These are phyloP conservation scores for Drosophila lini DNA, from an alignment of 1,140 invertebrate species.

Conservation along the genomic window DNA sequence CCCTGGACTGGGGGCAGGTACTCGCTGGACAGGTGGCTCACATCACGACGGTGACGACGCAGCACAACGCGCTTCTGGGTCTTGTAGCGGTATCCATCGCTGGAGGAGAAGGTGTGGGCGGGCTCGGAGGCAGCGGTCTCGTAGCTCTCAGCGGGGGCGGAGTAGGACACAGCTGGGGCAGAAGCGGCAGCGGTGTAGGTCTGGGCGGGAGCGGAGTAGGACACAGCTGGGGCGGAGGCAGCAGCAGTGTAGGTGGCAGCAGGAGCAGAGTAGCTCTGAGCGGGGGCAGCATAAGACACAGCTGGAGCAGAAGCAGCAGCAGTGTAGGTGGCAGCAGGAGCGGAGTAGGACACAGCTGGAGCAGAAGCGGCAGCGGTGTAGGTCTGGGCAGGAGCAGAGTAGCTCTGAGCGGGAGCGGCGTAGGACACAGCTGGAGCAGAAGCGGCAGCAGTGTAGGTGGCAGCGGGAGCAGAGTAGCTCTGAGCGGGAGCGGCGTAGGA, in stretches of 20 bases:
- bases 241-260: slow-evolving; percentile 28
- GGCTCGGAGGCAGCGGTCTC: slow-evolving; percentile 65
- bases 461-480: slow-evolving; percentile 48
- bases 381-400: slow-evolving; percentile 43
- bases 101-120: slow-evolving; percentile 61
- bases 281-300: slow-evolving; percentile 26
- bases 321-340: slow-evolving; percentile 39
- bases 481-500: slow-evolving; percentile 46
- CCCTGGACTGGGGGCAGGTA: slow-evolving; percentile 68
- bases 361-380: slow-evolving; percentile 33
- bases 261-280: slow-evolving; percentile 35
- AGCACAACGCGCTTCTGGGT: slow-evolving; percentile 38
- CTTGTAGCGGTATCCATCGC: slow-evolving; percentile 72
- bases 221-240: slow-evolving; percentile 41
- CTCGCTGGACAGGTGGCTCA: slow-evolving; percentile 73
- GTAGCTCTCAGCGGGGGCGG: slow-evolving; percentile 49
- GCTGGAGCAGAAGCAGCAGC: slow-evolving; percentile 23
- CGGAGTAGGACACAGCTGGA: slow-evolving; percentile 43
- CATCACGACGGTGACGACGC: slow-evolving; percentile 74
- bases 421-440: slow-evolving; percentile 53
- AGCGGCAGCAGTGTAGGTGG: slow-evolving; percentile 50
- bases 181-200: slow-evolving; percentile 35
- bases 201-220: slow-evolving; percentile 36
- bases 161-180: slow-evolving; percentile 34
- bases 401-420: slow-evolving; percentile 42